Evolutionary conservation across 2,888 invertebrate species (phyloP).

Genomic region (Scrobipalpa costella): DNA sequence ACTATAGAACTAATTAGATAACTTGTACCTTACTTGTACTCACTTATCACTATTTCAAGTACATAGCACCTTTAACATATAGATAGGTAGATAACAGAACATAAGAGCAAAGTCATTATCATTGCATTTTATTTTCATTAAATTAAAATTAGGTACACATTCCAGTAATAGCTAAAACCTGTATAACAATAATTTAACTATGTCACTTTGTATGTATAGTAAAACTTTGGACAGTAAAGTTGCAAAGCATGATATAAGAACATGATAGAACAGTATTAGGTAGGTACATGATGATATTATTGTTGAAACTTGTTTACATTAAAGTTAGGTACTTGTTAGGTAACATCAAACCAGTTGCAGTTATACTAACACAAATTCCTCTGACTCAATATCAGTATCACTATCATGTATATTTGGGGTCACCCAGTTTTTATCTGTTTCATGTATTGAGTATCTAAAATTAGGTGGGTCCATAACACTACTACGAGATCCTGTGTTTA

Average conservation of each 20-base stretch:
- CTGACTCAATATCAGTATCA: slow-evolving; percentile 85
- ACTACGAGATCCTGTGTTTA: slow-evolving; percentile 86
- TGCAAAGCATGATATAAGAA: slow-evolving; percentile 12
- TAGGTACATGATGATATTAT: slow-evolving; percentile 12
- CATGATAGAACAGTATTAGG: not conserved
- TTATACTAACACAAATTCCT: slow-evolving; percentile 87
- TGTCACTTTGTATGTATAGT: slow-evolving; percentile 9
- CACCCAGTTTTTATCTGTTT: slow-evolving; percentile 77
- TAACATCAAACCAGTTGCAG: slow-evolving; percentile 34
- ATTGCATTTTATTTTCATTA: slow-evolving; percentile 13
- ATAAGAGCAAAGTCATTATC: not conserved
- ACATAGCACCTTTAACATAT: slow-evolving; percentile 1
- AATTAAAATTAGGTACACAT: slow-evolving; percentile 17
- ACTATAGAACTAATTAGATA: not conserved
- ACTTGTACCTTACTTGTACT: too few species aligned
- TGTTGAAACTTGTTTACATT: slow-evolving; percentile 21
- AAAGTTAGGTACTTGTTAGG: slow-evolving; percentile 26
- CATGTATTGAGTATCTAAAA: slow-evolving; percentile 78
- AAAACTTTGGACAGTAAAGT: slow-evolving; percentile 22
- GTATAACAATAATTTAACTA: slow-evolving; percentile 24
- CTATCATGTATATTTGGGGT: slow-evolving; percentile 75
- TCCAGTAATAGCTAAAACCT: slow-evolving; percentile 5
- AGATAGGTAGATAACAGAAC: not conserved
- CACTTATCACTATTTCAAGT: slow-evolving; percentile 5
- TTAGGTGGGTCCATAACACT: slow-evolving; percentile 81